Base-by-base conservation (phyloP, 2,888 invertebrate species). In the Oasisia sp. region DNA sequence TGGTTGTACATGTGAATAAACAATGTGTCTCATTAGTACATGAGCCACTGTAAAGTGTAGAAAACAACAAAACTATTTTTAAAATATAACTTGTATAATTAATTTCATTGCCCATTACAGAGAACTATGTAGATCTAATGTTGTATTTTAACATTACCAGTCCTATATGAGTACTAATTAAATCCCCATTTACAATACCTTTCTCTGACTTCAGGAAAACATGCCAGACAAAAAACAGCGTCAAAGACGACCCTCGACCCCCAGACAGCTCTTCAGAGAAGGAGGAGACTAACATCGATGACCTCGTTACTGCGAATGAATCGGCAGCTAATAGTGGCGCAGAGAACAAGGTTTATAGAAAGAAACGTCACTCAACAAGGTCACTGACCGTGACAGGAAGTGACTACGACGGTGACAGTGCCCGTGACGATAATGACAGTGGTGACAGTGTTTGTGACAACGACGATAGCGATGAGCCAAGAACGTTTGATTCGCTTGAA, bases 361-460 rank as follows among this genome's bases (percentile, higher is more conserved):
- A 74, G 27, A 74, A 12, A 19, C 74, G 19, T 74, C 27, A 74
- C 4, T 27, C 74, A 19, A 74, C 27, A 3, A 74, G 74, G 74
- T 74, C 74, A 74, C 74, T 74, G 74, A 74, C 27, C 14, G 74
- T 74, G 74, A 74, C 27, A 27, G 74, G 19, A 19, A 74, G 27
- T 74, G 74, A 74, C 74, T 74, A 74, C 27, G 74, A 74, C 7
- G 74, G 74, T 74, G 74, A 74, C 74, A 74, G 74, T 19, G 74
- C 74, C 74, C 0, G 74, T 74, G 74, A 27, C 19, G 74, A 74
- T 19, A 74, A 74, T 7, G 74, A 27, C 74, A 74, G 74, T 27
- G 74, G 74, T 74, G 74, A 74, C 74, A 74, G 74, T 74, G 74
- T 74, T 27, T 74, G 27, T 74, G 74, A 74, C 74, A 74, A 74